Evolutionary conservation across 2,113 vertebrate species (phyloP).

Genomic region (Elephantulus edwardii): DNA sequence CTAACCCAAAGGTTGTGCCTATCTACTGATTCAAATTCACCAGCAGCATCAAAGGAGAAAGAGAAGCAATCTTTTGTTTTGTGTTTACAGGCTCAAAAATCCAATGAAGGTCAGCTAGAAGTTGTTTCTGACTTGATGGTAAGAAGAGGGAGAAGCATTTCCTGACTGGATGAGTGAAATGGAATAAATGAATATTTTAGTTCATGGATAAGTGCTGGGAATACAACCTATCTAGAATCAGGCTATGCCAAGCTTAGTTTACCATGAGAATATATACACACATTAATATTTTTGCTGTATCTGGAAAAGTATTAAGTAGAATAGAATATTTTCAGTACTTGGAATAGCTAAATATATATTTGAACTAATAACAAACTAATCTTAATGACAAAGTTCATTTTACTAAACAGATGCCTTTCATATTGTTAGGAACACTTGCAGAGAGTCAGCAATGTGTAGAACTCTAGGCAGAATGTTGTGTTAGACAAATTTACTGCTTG

Average conservation of each 20-base stretch:
- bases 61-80: too few species aligned
- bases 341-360: constrained; percentile 44
- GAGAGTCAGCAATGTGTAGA: constrained; percentile 52
- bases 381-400: constrained; percentile 47
- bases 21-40: too few species aligned
- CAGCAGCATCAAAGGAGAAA: too few species aligned
- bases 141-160: too few species aligned
- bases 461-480: constrained; percentile 55
- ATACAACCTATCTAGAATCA: neutral
- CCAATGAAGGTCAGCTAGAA: too few species aligned
- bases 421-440: constrained; percentile 43
- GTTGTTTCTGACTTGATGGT: too few species aligned
- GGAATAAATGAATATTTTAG: too few species aligned
- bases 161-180: neutral
- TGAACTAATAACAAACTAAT: constrained; percentile 39
- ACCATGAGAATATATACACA: too few species aligned
- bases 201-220: neutral
- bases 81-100: too few species aligned
- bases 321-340: constrained; percentile 42
- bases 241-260: neutral
- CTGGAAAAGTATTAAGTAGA: neutral
- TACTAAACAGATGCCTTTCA: constrained; percentile 65
- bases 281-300: neutral
- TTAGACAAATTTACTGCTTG: constrained; percentile 57
- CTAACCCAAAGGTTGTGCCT: too few species aligned